phyloP scores from a whole-genome alignment of 2,113 vertebrate genomes.

The Chamaetylas fuelleborni region DNA sequence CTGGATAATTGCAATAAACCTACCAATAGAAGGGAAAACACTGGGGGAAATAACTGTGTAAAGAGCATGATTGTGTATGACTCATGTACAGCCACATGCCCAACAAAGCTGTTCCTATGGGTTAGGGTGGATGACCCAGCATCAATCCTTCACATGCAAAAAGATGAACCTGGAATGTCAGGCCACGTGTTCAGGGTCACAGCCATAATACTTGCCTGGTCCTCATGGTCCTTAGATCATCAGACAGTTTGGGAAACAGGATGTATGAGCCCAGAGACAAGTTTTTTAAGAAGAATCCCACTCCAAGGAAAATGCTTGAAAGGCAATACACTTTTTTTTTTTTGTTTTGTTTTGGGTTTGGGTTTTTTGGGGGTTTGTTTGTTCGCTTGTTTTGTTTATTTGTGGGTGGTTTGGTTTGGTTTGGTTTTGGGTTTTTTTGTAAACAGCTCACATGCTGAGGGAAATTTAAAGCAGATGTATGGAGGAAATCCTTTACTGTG shows the following conservation, averaged over 20 bases:
- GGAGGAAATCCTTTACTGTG: neutral
- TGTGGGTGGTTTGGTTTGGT: neutral
- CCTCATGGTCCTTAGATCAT: neutral
- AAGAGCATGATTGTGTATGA: accelerated
- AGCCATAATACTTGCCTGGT: neutral
- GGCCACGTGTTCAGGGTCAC: neutral
- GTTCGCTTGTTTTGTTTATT: neutral
- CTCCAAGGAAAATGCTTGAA: neutral
- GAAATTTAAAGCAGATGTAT: neutral
- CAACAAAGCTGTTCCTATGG: neutral
- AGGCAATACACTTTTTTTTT: neutral
- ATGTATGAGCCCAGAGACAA: neutral
- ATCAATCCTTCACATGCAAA: neutral
- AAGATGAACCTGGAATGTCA: neutral
- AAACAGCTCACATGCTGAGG: neutral
- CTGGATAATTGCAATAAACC: neutral
- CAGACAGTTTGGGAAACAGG: neutral
- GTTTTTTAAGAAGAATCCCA: neutral
- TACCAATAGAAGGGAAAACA: neutral
- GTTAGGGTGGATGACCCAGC: neutral
- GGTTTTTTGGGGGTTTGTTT: neutral
- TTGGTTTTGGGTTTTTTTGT: neutral
- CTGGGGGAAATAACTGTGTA: neutral
- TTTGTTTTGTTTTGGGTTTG: neutral
- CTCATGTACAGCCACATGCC: neutral